These are phyloP conservation scores for Numenius arquata DNA, from an alignment of 2,113 vertebrate genomes.

Conservation along the genomic window DNA sequence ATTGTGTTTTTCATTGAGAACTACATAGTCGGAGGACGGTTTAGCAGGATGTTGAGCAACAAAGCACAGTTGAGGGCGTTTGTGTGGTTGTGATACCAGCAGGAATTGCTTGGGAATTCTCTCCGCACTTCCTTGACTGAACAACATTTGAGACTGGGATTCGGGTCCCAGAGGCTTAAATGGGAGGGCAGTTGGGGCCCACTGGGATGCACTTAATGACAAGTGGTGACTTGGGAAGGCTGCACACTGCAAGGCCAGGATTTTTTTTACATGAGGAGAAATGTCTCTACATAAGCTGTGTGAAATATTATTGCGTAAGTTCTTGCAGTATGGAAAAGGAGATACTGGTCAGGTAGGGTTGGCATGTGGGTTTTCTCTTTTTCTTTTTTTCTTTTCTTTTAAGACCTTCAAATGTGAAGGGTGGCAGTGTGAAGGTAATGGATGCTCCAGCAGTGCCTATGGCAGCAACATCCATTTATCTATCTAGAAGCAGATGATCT, in stretches of 20 bases:
- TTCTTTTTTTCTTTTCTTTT: not conserved
- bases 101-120: not conserved
- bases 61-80: not conserved
- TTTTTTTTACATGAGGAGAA: not conserved
- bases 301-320: not conserved
- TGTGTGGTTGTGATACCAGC: not conserved
- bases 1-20: not conserved
- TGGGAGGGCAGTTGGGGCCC: not conserved
- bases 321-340: not conserved
- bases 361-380: not conserved
- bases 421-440: not conserved
- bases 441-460: not conserved
- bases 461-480: not conserved
- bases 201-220: not conserved
- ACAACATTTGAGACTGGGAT: not conserved
- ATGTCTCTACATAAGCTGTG: not conserved
- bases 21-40: rapidly evolving
- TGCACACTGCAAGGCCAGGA: not conserved
- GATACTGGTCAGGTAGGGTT: not conserved
- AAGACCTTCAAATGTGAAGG: not conserved
- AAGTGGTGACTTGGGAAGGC: not conserved
- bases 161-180: not conserved
- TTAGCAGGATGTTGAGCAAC: not conserved
- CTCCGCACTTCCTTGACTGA: not conserved
- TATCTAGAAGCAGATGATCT: not conserved